Conservation (phyloP, 2,113 vertebrate species). For the Cygnus atratus region DNA sequence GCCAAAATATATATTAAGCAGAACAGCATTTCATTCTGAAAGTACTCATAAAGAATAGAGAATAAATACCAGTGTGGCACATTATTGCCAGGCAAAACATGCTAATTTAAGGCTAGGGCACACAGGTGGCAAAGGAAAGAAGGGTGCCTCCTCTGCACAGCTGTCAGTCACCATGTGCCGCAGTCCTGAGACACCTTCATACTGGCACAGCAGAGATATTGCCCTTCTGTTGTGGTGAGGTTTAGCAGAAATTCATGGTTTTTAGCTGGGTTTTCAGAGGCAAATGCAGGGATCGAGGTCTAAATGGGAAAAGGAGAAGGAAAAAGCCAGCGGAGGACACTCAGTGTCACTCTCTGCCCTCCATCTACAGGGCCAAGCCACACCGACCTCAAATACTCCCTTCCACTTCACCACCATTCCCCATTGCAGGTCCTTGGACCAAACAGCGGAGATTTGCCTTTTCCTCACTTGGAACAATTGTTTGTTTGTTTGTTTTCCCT, state of each 20-base stretch:
- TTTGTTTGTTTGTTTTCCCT: neutral
- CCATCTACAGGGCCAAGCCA: neutral
- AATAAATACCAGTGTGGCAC: neutral
- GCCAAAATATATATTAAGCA: neutral
- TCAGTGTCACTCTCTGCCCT: neutral
- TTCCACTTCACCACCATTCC: no score
- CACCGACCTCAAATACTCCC: neutral
- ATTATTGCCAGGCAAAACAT: neutral
- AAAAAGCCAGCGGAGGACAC: neutral
- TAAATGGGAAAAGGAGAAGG: neutral
- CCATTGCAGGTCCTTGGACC: no score
- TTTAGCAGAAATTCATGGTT: neutral
- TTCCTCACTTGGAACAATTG: neutral
- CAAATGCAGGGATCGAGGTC: neutral
- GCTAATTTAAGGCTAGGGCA: neutral
- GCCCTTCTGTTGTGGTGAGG: no score
- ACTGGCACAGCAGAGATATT: neutral
- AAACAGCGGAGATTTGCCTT: neutral
- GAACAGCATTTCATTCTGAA: neutral
- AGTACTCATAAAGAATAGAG: neutral
- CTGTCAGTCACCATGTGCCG: neutral
- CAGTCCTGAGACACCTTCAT: neutral
- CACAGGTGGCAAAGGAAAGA: neutral
- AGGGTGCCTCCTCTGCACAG: neutral
- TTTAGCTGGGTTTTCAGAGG: no score